Percentiles rank a stretch among this genome's conserved stretches.
These are phyloP conservation scores for Aproaerema taeniolella DNA, from an alignment of 2,888 invertebrate genomes.

Conservation along the genomic window DNA sequence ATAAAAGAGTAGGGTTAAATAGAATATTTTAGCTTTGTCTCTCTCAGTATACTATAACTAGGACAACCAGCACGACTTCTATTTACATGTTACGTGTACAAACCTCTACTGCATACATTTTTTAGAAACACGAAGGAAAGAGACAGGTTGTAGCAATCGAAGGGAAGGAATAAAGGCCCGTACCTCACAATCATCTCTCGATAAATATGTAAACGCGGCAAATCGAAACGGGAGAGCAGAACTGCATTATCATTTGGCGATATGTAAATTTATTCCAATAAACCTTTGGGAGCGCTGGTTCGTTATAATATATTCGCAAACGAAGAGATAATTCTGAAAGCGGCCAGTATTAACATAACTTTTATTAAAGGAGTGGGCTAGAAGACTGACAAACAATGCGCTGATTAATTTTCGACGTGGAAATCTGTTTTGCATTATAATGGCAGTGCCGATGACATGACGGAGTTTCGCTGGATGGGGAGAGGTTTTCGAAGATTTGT, in stretches of 20 bases:
- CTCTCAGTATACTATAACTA: no score
- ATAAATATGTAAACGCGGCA: conserved; percentile 71
- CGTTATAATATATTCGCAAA: conserved; percentile 76
- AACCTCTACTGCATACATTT: no score
- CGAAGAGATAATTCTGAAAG: conserved; percentile 72
- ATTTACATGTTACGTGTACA: no score
- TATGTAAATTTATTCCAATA: conserved; percentile 78
- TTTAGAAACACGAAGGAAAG: no score
- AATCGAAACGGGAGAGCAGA: conserved; percentile 56
- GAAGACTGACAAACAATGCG: conserved; percentile 63
- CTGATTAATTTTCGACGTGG: conserved; percentile 70
- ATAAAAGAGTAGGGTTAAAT: no score
- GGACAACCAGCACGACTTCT: no score
- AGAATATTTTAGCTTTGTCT: no score
- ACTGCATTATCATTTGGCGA: conserved; percentile 59
- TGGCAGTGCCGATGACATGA: conserved; percentile 33
- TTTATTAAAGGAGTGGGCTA: conserved; percentile 71
- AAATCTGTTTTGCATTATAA: conserved; percentile 69
- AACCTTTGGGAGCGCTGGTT: conserved; percentile 57
- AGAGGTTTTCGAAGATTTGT: no score
- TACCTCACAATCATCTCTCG: conserved; percentile 52
- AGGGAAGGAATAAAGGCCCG: conserved; percentile 32
- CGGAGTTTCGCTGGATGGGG: no score
- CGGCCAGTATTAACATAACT: conserved; percentile 73
- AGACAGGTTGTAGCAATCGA: conserved; percentile 4